Evolutionary conservation across 1,140 invertebrate species (phyloP).

Genomic region (Melipona quadrifasciata): DNA sequence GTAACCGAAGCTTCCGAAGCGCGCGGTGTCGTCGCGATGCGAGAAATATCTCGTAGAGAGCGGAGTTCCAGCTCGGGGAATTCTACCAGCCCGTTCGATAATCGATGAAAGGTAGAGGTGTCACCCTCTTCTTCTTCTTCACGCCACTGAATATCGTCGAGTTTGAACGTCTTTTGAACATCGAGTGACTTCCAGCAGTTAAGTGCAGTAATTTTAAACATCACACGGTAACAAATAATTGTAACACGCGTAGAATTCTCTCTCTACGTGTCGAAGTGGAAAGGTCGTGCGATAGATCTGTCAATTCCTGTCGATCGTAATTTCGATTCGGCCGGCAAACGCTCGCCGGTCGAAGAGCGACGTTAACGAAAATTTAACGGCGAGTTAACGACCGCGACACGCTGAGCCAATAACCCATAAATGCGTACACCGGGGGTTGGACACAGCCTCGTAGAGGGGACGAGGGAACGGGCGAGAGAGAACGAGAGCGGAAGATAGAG

Average conservation of each 20-base stretch:
- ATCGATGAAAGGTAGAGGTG: background rate
- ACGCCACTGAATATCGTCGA: background rate
- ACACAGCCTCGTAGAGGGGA: conserved; percentile 34
- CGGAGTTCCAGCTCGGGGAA: too few species aligned
- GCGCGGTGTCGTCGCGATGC: background rate
- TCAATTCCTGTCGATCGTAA: background rate
- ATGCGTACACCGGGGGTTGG: conserved; percentile 63
- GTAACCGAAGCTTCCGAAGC: background rate
- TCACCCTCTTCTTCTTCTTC: too few species aligned
- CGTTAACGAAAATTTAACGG: conserved; percentile 70
- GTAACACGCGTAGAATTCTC: background rate
- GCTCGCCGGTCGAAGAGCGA: conserved; percentile 20
- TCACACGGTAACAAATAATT: too few species aligned
- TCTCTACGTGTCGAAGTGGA: background rate
- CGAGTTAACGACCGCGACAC: conserved; percentile 72
- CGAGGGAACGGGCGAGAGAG: conserved; percentile 45
- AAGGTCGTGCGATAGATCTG: too few species aligned
- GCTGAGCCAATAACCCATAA: conserved; percentile 76
- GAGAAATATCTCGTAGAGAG: background rate
- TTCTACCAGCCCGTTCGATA: background rate
- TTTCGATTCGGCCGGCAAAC: background rate
- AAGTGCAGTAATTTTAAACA: too few species aligned
- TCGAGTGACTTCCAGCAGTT: background rate
- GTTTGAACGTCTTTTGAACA: background rate
- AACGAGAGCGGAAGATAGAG: conserved; percentile 50